Percentiles rank a stretch among this genome's conserved stretches.
Evolutionary conservation across 2,113 vertebrate species (phyloP).

Genomic region (Strix aluco): DNA sequence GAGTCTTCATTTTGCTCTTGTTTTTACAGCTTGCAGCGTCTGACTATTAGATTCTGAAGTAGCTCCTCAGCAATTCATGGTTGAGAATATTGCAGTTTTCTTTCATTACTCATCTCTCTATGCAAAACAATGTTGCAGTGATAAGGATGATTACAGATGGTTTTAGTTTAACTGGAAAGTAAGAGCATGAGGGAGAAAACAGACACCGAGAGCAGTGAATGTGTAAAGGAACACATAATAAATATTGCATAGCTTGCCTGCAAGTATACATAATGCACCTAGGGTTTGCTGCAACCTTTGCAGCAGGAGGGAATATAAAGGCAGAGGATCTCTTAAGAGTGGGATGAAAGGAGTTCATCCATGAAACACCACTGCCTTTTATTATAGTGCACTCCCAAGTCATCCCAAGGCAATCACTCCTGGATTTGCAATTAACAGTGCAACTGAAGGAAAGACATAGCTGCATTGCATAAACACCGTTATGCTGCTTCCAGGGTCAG

Average conservation of each 20-base stretch:
- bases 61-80: constrained; percentile 10
- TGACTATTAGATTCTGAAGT: constrained; percentile 1
- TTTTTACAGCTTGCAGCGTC: background rate
- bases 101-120: constrained; percentile 20
- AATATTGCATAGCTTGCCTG: background rate
- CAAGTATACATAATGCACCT: background rate
- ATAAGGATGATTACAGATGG: constrained; percentile 7
- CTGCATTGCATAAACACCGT: background rate
- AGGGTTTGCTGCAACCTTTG: background rate
- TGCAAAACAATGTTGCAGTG: constrained; percentile 7
- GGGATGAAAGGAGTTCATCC: background rate
- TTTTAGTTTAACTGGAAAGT: constrained; percentile 3
- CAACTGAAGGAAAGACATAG: background rate
- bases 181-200: background rate
- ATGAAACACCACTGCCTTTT: background rate
- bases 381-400: background rate
- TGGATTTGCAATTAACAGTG: background rate
- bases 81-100: background rate
- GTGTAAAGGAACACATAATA: background rate
- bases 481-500: background rate
- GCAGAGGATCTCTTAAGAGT: background rate
- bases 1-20: constrained; percentile 7
- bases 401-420: background rate
- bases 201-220: background rate
- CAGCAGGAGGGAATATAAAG: background rate